phyloP scores from a whole-genome alignment of 64 coral and sea anemone species.

The Acropora yongei region DNA sequence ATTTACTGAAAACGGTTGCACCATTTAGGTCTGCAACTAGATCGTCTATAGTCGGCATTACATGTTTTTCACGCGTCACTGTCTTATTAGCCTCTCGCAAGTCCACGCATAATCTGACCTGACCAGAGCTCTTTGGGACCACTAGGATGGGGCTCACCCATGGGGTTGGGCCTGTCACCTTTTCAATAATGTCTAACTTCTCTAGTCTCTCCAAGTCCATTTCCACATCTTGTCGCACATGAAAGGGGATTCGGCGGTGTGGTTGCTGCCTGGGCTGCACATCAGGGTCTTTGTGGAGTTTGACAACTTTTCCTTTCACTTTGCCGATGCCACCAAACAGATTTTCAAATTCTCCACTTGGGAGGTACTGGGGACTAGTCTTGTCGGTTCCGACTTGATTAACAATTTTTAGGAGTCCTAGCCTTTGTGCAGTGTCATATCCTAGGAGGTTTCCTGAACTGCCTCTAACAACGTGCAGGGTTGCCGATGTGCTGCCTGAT shows the following conservation, averaged over 20 bases:
- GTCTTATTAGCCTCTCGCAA: slow-evolving; percentile 75
- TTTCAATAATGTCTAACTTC: slow-evolving; percentile 68
- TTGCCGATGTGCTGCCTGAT: neutral
- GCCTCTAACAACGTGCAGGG: slow-evolving; percentile 16
- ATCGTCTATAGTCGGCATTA: slow-evolving; percentile 53
- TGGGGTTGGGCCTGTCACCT: slow-evolving; percentile 50
- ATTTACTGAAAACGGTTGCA: slow-evolving; percentile 39
- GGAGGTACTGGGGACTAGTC: slow-evolving; percentile 7
- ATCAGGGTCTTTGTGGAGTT: slow-evolving; percentile 74
- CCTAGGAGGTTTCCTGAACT: slow-evolving; percentile 59
- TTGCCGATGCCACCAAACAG: slow-evolving; percentile 80
- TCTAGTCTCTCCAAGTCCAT: slow-evolving; percentile 69
- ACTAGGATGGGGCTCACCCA: slow-evolving; percentile 69
- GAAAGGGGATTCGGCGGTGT: slow-evolving; percentile 77
- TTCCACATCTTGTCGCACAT: slow-evolving; percentile 69
- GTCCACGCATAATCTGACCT: slow-evolving; percentile 74
- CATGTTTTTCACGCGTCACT: slow-evolving; percentile 48
- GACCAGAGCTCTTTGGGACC: slow-evolving; percentile 58
- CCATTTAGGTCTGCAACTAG: too few relatives aligned
- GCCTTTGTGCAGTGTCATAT: slow-evolving; percentile 44
- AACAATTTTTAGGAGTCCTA: slow-evolving; percentile 74
- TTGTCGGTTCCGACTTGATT: slow-evolving; percentile 37
- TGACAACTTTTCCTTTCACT: slow-evolving; percentile 59
- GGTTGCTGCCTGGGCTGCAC: slow-evolving; percentile 65
- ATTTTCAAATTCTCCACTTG: slow-evolving; percentile 43